Base-by-base conservation (phyloP, 1,140 invertebrate genomes). In the Yoshiicerus persimilis region DNA sequence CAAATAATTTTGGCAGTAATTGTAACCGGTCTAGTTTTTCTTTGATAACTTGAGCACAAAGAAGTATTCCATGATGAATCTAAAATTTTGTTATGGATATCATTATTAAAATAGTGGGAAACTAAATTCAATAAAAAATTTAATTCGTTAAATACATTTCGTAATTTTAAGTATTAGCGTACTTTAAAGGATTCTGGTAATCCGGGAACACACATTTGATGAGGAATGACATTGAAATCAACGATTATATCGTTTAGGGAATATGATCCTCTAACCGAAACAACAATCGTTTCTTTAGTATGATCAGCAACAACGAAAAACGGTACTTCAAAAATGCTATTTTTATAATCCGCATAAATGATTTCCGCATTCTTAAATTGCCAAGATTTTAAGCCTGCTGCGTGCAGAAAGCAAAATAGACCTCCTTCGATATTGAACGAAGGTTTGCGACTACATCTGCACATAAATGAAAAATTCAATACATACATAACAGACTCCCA, bases 391-490 rank as follows among this genome's bases (percentile, higher is more conserved):
- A 95, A 95, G 16, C 98, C 94, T 36, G 96, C 97, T n/a, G 96
- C 96, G 93, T 97, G 95, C 92, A 97, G 98, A 87, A 96, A 93
- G 92, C 97, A 98, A 92, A 96, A 97, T 93, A 98, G 98, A 92
- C 98, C 97, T 87, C 96, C 96, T 8, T 5, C 23, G 66, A 75
- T 95, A 0, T 90, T 95, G 93, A 13, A 94, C 94, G 62, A 94
- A 94, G 91, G 96, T 95, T 56, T 77, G 36, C 83, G 84, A 66
- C 2, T 87, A 87, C 84, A 75, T 75, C 32, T 75, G 27, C 88
- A 34, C 4, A 75, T n/a, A 2, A 34, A 84, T 77, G 86, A 87
- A 70, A 86, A 91, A 16, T 86, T 84, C n/a, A n/a, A n/a, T n/a
- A n/a, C 38, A 90, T 89, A 23, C n/a, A n/a, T n/a, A n/a, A n/a